A percentile compares a stretch with the other conserved stretches of the same genome.
phyloP scores from a whole-genome alignment of 2,113 vertebrate species.

The Marcusenius ussheri region DNA sequence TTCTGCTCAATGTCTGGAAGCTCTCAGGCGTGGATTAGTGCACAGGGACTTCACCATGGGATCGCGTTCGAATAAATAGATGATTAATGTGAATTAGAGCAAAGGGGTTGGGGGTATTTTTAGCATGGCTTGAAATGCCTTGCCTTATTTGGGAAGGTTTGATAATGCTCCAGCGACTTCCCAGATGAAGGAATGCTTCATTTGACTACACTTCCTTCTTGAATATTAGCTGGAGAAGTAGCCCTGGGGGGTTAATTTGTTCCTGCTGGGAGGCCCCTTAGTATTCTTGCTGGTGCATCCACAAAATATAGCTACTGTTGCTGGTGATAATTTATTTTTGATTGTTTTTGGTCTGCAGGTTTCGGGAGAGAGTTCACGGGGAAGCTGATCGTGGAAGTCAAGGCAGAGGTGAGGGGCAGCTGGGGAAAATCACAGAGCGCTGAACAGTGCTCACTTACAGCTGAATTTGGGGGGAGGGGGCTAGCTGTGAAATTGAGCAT shows the following conservation, averaged over 20 bases:
- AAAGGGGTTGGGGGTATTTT: constrained; percentile 52
- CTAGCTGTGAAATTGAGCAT: background rate
- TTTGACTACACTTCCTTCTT: constrained; percentile 29
- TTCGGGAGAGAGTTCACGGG: constrained; percentile 53
- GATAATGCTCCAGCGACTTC: constrained; percentile 41
- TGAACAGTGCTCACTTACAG: background rate
- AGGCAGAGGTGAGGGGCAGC: constrained; percentile 51
- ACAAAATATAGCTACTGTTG: background rate
- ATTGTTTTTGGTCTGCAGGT: constrained; percentile 47
- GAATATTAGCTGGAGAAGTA: background rate
- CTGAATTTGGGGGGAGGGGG: background rate
- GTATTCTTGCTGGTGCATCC: background rate
- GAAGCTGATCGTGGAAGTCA: constrained; percentile 50
- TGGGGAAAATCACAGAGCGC: background rate
- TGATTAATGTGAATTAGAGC: constrained; percentile 48
- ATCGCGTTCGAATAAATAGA: constrained; percentile 22
- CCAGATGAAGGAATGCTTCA: constrained; percentile 44
- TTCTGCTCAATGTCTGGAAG: background rate
- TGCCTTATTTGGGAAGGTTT: constrained; percentile 65
- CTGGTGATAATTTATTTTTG: constrained; percentile 20
- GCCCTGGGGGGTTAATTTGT: background rate
- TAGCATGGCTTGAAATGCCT: constrained; percentile 57
- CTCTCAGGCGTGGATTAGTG: background rate
- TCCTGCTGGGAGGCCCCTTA: background rate
- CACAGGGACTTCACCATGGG: constrained; percentile 8